Percentiles rank a stretch among this genome's conserved stretches.
phyloP scores from a whole-genome alignment of 2,888 invertebrate species.

The Campoplex capitator region DNA sequence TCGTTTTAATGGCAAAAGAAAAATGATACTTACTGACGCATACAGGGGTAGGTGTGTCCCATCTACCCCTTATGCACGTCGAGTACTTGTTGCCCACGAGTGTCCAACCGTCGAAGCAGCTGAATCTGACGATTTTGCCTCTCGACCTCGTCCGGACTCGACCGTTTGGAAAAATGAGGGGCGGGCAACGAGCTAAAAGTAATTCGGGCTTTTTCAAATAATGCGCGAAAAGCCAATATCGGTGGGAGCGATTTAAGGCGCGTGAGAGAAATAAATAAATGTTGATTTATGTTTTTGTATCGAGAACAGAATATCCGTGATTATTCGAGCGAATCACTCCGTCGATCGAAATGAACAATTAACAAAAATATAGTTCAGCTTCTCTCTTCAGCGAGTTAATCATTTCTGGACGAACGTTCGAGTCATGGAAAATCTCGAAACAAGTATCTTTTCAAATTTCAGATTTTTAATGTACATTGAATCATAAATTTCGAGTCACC shows the following conservation, averaged over 20 bases:
- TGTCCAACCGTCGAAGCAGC: slow-evolving; percentile 87
- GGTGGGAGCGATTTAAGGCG: neutral
- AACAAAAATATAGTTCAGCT: neutral
- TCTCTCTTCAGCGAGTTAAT: neutral
- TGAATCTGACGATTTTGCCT: slow-evolving; percentile 87
- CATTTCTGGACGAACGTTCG: neutral
- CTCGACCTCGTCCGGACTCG: slow-evolving; percentile 84
- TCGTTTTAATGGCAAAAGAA: neutral
- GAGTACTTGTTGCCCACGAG: slow-evolving; percentile 90
- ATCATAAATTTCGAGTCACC: neutral
- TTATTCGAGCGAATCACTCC: neutral
- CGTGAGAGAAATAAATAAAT: slow-evolving; percentile 3
- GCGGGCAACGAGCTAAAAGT: slow-evolving; percentile 81
- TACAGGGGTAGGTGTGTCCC: slow-evolving; percentile 89
- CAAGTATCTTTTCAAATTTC: neutral
- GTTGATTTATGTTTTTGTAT: slow-evolving; percentile 29
- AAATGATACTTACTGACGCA: slow-evolving; percentile 90
- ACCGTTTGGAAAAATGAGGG: slow-evolving; percentile 85
- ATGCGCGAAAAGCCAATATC: slow-evolving; percentile 32
- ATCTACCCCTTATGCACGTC: slow-evolving; percentile 89
- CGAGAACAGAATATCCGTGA: slow-evolving; percentile 1
- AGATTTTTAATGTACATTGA: neutral
- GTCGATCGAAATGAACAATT: neutral
- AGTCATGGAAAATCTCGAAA: neutral
- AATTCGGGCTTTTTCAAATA: slow-evolving; percentile 51